Conservation (phyloP, 2,888 invertebrate species). For the Sphecodes monilicornis region DNA sequence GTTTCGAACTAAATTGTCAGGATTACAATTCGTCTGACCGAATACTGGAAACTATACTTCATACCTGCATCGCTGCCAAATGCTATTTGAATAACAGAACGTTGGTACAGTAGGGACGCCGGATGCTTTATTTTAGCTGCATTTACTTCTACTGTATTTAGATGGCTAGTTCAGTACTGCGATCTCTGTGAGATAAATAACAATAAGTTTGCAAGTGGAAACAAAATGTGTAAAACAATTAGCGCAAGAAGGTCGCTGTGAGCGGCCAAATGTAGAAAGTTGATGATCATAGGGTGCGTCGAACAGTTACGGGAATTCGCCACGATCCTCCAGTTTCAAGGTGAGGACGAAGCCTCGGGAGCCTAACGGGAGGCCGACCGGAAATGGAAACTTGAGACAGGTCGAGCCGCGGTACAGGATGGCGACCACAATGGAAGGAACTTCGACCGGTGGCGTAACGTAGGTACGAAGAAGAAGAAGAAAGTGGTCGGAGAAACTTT, state of each 20-base stretch:
- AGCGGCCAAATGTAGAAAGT: too few relatives aligned
- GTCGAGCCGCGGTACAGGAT: conserved; percentile 37
- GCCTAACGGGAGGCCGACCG: conserved; percentile 54
- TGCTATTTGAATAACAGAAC: too few relatives aligned
- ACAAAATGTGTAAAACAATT: background rate
- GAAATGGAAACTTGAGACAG: conserved; percentile 70
- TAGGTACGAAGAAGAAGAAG: conserved; percentile 21
- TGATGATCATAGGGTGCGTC: conserved; percentile 11
- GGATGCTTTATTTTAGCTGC: too few relatives aligned
- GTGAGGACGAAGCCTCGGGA: conserved; percentile 61
- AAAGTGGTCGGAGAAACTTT: conserved; percentile 38
- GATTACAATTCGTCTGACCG: too few relatives aligned
- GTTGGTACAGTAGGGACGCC: too few relatives aligned
- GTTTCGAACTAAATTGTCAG: too few relatives aligned
- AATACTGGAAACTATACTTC: too few relatives aligned
- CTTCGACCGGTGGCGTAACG: conserved; percentile 20
- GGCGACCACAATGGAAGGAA: conserved; percentile 47
- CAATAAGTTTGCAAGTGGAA: too few relatives aligned
- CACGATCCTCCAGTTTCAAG: conserved; percentile 71
- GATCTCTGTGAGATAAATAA: too few relatives aligned
- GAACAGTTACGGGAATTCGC: conserved; percentile 58
- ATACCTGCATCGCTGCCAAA: too few relatives aligned
- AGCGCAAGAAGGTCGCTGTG: background rate
- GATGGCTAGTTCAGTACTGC: too few relatives aligned
- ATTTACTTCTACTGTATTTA: too few relatives aligned